A percentile compares a stretch with the other conserved stretches of the same genome.
Conservation (phyloP, 2,113 vertebrate genomes). For the Empidonax traillii region DNA sequence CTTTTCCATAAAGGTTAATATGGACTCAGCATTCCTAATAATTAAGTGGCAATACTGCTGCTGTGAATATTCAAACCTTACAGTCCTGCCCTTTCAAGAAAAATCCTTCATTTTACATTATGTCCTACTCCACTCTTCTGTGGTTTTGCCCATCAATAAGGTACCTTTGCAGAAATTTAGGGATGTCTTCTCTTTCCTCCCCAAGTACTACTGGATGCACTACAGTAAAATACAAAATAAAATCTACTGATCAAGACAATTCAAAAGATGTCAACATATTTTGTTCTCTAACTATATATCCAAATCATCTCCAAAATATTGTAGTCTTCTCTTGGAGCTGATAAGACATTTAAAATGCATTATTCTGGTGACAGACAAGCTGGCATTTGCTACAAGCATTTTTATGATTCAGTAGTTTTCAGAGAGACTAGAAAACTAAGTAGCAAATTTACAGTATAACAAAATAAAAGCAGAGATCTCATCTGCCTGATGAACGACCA, state of each 20-base stretch:
- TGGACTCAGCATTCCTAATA: not conserved
- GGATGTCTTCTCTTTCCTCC: not conserved
- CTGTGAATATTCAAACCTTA: not conserved
- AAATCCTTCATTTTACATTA: not conserved
- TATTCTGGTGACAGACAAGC: constrained; percentile 57
- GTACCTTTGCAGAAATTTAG: not conserved
- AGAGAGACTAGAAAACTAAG: constrained; percentile 33
- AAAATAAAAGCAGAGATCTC: constrained; percentile 60
- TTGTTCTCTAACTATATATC: constrained; percentile 28
- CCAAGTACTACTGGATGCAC: not conserved
- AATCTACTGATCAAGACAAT: constrained; percentile 14
- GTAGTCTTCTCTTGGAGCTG: constrained; percentile 16
- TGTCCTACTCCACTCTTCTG: not conserved
- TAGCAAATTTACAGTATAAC: constrained; percentile 51
- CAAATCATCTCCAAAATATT: constrained; percentile 13
- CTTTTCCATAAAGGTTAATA: constrained; percentile 11
- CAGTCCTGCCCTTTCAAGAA: not conserved
- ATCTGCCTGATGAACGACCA: constrained; percentile 57
- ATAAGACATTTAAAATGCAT: constrained; percentile 54
- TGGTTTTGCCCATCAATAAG: not conserved
- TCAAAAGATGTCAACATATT: constrained; percentile 22
- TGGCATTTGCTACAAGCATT: constrained; percentile 39
- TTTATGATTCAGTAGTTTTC: constrained; percentile 61
- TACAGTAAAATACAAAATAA: not conserved
- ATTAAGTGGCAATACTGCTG: not conserved